phyloP scores from a whole-genome alignment of 2,113 vertebrate genomes.

The Egretta garzetta region DNA sequence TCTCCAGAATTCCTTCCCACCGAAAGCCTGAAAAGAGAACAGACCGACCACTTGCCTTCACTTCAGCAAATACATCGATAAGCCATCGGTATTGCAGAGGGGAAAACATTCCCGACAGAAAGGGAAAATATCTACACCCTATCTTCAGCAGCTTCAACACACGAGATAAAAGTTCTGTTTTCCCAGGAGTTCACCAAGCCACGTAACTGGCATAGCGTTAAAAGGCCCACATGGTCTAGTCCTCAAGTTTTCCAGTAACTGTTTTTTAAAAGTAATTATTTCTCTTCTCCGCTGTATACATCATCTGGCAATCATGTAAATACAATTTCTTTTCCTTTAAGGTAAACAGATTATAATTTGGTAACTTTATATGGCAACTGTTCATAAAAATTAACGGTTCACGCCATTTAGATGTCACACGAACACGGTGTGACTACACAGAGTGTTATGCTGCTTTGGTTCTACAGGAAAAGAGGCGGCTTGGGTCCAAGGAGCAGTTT shows the following conservation, averaged over 20 bases:
- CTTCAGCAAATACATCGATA: fast-evolving
- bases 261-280: neutral
- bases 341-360: neutral
- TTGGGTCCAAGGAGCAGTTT: neutral
- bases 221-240: fast-evolving
- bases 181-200: neutral
- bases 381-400: neutral
- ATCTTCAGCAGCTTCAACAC: neutral
- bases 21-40: neutral
- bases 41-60: neutral
- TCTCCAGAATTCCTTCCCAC: neutral
- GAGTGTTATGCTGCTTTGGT: neutral
- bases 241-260: neutral
- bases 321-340: neutral
- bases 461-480: neutral
- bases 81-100: fast-evolving
- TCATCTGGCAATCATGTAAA: fast-evolving
- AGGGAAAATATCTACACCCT: neutral
- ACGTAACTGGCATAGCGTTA: fast-evolving
- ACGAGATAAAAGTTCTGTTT: fast-evolving
- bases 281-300: neutral
- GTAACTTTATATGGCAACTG: neutral
- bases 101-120: neutral
- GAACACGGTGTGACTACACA: fast-evolving
- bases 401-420: fast-evolving